Percentiles rank a stretch among this genome's conserved stretches.
phyloP scores from a whole-genome alignment of 2,113 vertebrate genomes.

The Crotalus helleri region DNA sequence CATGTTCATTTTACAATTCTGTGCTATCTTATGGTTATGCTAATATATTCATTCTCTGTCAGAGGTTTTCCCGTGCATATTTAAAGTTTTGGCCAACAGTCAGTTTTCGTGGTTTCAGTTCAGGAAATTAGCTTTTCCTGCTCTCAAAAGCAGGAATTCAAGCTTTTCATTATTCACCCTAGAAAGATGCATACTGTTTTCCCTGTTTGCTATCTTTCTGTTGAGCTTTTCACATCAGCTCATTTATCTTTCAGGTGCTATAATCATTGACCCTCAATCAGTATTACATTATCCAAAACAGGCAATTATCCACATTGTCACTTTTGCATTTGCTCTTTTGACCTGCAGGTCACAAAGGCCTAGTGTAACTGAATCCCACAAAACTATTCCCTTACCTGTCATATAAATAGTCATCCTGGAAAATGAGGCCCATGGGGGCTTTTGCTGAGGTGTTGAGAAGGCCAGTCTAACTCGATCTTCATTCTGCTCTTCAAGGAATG shows the following conservation, averaged over 20 bases:
- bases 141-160: constrained; percentile 45
- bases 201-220: constrained; percentile 65
- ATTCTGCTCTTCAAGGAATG: constrained; percentile 79
- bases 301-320: constrained; percentile 96
- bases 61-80: constrained; percentile 55
- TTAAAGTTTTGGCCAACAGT: constrained; percentile 56
- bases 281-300: constrained; percentile 89
- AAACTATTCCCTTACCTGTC: constrained; percentile 85
- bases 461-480: constrained; percentile 81
- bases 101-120: constrained; percentile 43
- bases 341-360: constrained; percentile 81
- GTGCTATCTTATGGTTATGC: neutral
- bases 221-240: constrained; percentile 74
- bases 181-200: constrained; percentile 43
- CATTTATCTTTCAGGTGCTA: constrained; percentile 82
- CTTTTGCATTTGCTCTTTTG: constrained; percentile 90
- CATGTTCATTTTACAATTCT: neutral
- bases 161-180: constrained; percentile 40
- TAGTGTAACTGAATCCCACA: constrained; percentile 83
- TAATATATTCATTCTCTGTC: constrained; percentile 49
- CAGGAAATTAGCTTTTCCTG: constrained; percentile 62
- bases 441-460: constrained; percentile 78
- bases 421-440: constrained; percentile 85
- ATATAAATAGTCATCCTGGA: constrained; percentile 84
- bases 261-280: constrained; percentile 90